Conservation (phyloP, 1,140 invertebrate genomes). For the Papilio polyxenes region DNA sequence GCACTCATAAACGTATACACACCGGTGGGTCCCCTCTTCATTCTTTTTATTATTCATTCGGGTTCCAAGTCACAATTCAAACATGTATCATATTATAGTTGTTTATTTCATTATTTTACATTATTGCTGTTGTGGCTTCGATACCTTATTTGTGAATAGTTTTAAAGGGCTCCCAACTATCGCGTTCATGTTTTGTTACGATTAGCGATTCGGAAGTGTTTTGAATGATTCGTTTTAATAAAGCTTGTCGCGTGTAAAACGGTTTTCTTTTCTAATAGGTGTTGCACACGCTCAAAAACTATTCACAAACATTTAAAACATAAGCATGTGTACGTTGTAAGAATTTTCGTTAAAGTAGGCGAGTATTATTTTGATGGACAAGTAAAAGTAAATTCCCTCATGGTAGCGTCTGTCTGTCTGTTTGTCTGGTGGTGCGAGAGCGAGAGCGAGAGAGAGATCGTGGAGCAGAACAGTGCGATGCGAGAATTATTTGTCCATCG, state of each 20-base stretch:
- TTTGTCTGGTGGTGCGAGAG: conserved; percentile 19
- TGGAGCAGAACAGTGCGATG: conserved; percentile 49
- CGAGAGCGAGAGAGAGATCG: conserved; percentile 37
- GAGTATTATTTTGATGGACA: conserved; percentile 76
- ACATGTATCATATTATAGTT: conserved; percentile 38
- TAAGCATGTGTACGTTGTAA: conserved; percentile 80
- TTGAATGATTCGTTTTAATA: conserved; percentile 41
- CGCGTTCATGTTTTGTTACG: conserved; percentile 49
- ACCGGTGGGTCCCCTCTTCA: conserved; percentile 83
- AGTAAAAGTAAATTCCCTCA: conserved; percentile 77
- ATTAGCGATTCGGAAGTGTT: conserved; percentile 70
- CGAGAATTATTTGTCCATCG: conserved; percentile 80
- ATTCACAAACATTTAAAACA: conserved; percentile 79
- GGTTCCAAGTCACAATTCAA: conserved; percentile 74
- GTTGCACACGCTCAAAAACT: conserved; percentile 80
- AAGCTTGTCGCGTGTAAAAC: conserved; percentile 9
- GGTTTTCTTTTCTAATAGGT: conserved; percentile 53
- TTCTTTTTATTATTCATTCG: conserved; percentile 70
- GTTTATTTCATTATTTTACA: conserved; percentile 40
- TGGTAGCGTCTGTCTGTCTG: conserved; percentile 55
- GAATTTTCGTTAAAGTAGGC: conserved; percentile 67
- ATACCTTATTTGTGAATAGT: conserved; percentile 79
- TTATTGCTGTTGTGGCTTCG: conserved; percentile 72
- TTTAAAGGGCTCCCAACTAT: conserved; percentile 74
- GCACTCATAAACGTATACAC: conserved; percentile 92